A percentile compares a stretch with the other conserved stretches of the same genome.
Conservation (phyloP, 2,113 vertebrate species). For the Nothoprocta pentlandii region DNA sequence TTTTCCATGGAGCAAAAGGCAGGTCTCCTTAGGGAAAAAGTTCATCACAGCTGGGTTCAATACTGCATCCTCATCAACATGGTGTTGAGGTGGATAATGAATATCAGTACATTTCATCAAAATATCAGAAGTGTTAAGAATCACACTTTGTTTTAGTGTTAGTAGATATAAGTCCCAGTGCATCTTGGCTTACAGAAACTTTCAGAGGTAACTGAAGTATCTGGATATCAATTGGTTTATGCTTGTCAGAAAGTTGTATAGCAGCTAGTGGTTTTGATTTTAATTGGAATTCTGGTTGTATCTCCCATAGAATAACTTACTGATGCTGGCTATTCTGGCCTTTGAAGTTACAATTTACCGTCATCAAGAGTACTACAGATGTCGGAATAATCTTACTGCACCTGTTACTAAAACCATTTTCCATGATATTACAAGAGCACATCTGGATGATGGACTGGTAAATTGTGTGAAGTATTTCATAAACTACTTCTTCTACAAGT, state of each 20-base stretch:
- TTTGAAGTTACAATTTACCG: conserved; percentile 97
- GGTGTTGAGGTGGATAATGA: not conserved
- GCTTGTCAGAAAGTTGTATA: not conserved
- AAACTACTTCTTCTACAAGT: conserved; percentile 99
- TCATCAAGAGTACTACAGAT: conserved; percentile 92
- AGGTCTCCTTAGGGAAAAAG: not conserved
- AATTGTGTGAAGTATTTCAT: conserved; percentile 96
- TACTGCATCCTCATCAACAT: not conserved
- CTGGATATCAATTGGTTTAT: not conserved
- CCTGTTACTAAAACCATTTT: conserved; percentile 94
- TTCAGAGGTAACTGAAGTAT: not conserved
- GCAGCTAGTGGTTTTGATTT: not conserved
- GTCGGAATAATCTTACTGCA: conserved; percentile 89
- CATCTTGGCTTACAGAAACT: not conserved
- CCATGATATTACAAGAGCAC: conserved; percentile 92
- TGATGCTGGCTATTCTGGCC: conserved; percentile 93
- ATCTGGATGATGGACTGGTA: conserved; percentile 92
- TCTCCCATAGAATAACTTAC: conserved; percentile 87
- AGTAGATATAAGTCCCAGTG: not conserved
- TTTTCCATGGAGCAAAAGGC: not conserved
- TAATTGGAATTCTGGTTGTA: not conserved
- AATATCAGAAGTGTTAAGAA: not conserved
- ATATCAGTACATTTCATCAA: not conserved
- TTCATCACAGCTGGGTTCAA: not conserved
- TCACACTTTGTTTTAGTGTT: not conserved